Percentiles rank a stretch among this genome's conserved stretches.
Conservation (phyloP, 2,797 vertebrate genomes). For the Poeciliopsis paucimaculata region DNA sequence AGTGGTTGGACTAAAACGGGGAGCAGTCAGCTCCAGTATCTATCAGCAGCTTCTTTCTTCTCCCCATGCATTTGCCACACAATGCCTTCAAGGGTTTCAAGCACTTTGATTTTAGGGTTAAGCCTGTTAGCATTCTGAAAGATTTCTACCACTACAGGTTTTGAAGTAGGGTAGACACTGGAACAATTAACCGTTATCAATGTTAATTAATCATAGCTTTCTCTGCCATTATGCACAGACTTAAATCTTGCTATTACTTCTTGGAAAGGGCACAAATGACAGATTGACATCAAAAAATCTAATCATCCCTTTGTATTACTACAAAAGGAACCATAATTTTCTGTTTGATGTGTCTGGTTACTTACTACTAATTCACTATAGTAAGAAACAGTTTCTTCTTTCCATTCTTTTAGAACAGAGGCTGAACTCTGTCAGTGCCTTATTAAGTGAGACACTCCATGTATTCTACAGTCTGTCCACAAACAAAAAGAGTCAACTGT, state of each 20-base stretch:
- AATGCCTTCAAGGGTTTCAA: conserved; percentile 46
- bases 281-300: conserved; percentile 47
- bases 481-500: conserved; percentile 47
- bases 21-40: conserved; percentile 40
- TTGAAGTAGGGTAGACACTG: conserved; percentile 25
- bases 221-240: conserved; percentile 37
- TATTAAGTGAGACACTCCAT: conserved; percentile 73
- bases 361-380: conserved; percentile 6
- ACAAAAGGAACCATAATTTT: conserved; percentile 30
- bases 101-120: conserved; percentile 53
- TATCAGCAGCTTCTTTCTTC: conserved; percentile 39
- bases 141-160: conserved; percentile 35
- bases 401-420: conserved; percentile 40
- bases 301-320: conserved; percentile 15
- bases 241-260: conserved; percentile 32
- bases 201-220: conserved; percentile 25
- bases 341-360: background rate
- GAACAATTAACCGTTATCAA: conserved; percentile 21
- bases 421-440: conserved; percentile 82
- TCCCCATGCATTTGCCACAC: conserved; percentile 31
- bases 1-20: conserved; percentile 33
- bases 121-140: conserved; percentile 36
- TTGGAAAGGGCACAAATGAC: conserved; percentile 31
- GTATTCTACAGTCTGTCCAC: conserved; percentile 57
- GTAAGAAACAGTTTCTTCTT: conserved; percentile 30